Evolutionary conservation across 2,113 vertebrate genomes (phyloP).

Genomic region (Microcebus lehilahytsara): DNA sequence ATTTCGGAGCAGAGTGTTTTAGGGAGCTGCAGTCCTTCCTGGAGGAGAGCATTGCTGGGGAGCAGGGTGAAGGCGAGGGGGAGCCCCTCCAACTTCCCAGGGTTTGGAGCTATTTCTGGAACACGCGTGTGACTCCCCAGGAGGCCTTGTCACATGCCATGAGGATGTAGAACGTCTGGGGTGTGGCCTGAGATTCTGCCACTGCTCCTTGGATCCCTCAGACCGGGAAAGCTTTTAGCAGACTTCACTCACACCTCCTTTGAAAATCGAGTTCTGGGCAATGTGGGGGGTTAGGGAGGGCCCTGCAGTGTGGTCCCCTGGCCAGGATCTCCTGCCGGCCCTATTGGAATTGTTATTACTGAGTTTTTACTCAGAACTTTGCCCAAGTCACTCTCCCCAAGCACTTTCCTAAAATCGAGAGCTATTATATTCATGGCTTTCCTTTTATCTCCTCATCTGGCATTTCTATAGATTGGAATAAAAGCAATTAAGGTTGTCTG

Average conservation of each 20-base stretch:
- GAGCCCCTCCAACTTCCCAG: too few species aligned
- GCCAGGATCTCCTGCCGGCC: not conserved
- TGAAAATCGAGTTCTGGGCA: not conserved
- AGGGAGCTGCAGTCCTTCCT: too few species aligned
- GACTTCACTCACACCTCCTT: too few species aligned
- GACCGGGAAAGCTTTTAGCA: not conserved
- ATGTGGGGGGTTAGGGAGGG: too few species aligned
- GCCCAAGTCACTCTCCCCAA: slow-evolving; percentile 34
- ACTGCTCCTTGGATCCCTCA: not conserved
- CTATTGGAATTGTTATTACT: slow-evolving; percentile 38
- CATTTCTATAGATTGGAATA: slow-evolving; percentile 47
- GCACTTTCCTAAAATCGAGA: slow-evolving; percentile 44
- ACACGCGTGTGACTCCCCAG: not conserved
- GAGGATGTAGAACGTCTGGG: not conserved
- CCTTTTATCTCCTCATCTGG: slow-evolving; percentile 74
- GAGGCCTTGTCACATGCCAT: not conserved
- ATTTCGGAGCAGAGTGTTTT: not conserved
- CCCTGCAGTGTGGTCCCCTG: not conserved
- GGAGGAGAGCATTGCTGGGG: not conserved
- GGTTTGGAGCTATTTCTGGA: not conserved
- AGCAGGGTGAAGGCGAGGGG: not conserved
- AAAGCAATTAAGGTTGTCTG: slow-evolving; percentile 64
- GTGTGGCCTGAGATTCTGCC: not conserved
- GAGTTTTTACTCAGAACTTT: slow-evolving; percentile 50
- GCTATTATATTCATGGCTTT: slow-evolving; percentile 50